Percentiles rank a stretch among this genome's conserved stretches.
phyloP scores from a whole-genome alignment of 2,113 vertebrate species.

The Carettochelys insculpta region DNA sequence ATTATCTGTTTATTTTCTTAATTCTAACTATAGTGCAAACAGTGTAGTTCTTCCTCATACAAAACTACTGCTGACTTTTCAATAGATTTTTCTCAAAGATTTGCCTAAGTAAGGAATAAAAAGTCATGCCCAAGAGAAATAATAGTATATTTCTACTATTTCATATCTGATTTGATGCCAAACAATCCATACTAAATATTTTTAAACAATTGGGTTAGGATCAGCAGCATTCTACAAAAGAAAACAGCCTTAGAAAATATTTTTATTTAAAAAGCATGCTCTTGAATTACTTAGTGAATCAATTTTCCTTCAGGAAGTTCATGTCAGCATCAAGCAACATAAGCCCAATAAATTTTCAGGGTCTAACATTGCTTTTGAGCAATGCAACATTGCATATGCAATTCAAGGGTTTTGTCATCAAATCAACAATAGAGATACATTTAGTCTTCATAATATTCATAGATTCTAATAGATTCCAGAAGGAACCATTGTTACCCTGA shows the following conservation, averaged over 20 bases:
- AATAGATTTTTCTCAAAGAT: conserved; percentile 15
- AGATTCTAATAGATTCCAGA: not conserved
- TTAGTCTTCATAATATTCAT: not conserved
- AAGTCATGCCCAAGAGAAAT: not conserved
- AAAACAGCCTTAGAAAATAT: not conserved
- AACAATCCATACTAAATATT: not conserved
- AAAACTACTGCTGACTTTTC: not conserved
- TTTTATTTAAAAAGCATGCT: not conserved
- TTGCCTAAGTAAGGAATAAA: not conserved
- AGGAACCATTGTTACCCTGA: not conserved
- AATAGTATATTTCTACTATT: not conserved
- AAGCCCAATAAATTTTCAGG: not conserved
- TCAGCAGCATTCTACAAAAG: not conserved
- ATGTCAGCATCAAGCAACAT: not conserved
- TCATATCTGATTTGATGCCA: not conserved
- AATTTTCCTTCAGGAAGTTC: not conserved
- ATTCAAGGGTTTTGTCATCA: conserved; percentile 2
- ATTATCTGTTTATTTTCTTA: conserved; percentile 14
- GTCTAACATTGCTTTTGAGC: not conserved
- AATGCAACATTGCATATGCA: not conserved
- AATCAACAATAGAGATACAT: not conserved
- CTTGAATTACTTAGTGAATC: not conserved
- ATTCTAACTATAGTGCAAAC: conserved; percentile 9
- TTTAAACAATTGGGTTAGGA: conserved; percentile 1
- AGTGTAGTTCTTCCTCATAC: not conserved